Evolutionary conservation across 2,113 vertebrate genomes (phyloP).

Genomic region (Xyrauchen texanus): DNA sequence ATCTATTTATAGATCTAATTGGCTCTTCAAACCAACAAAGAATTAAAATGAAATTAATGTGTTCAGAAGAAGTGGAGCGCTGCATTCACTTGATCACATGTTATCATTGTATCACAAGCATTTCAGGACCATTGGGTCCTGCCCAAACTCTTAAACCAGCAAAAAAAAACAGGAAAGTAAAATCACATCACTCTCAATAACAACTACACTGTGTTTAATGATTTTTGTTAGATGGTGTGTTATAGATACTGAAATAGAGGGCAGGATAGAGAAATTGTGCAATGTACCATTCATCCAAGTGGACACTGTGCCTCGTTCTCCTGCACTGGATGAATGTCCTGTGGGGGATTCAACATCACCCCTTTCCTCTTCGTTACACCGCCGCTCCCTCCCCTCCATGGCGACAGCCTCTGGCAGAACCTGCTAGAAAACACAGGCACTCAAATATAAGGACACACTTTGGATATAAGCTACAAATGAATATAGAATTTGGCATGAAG

Average conservation of each 20-base stretch:
- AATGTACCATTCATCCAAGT: conserved; percentile 47
- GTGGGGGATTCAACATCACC: conserved; percentile 28
- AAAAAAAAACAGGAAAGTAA: too few relatives aligned
- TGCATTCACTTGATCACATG: background rate
- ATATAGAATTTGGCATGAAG: too few relatives aligned
- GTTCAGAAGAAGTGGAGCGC: background rate
- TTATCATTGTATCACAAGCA: background rate
- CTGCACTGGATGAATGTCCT: background rate
- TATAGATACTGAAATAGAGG: too few relatives aligned
- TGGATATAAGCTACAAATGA: background rate
- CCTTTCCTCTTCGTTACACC: conserved; percentile 14
- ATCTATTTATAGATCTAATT: too few relatives aligned
- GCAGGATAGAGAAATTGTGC: too few relatives aligned
- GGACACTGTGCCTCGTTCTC: background rate
- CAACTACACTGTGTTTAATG: background rate
- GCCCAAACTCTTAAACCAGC: too few relatives aligned
- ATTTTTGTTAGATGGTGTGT: background rate
- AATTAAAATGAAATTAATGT: too few relatives aligned
- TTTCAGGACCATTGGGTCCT: background rate
- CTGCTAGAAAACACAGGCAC: conserved; percentile 28
- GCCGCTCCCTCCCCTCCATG: conserved; percentile 38
- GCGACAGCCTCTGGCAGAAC: background rate
- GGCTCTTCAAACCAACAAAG: too few relatives aligned
- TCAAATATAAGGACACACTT: background rate
- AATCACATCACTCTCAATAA: background rate